Evolutionary conservation across 2,113 vertebrate species (phyloP), one percentile per base, ranked within the genome.

Genomic region (Rostratula benghalensis): DNA sequence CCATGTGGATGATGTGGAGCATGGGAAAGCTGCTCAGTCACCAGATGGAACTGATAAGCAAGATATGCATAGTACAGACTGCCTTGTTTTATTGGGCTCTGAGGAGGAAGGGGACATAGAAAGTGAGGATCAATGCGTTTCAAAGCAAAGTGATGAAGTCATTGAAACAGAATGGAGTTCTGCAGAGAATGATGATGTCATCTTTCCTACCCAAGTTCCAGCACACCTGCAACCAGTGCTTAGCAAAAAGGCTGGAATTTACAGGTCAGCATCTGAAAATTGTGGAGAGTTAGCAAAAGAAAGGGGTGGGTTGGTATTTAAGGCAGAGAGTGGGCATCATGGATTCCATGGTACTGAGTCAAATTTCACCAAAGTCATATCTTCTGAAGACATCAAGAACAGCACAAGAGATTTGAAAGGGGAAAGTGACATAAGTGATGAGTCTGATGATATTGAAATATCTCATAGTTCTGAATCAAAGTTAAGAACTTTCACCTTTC

Each of bases 371-470:
- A 60, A 59, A 56, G 74, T 59, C 57, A 8, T 27, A 51, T 53
- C 83, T 92, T 78, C 57, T 77, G 57, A 89, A 65, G 63, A 79
- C 7, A 35, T 51, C 10, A 83, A 50, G 57, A 96, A 89, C 39
- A 37, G 48, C 37, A 16, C 33, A 67, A 67, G 59, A 61, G 64
- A 95, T 87, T 59, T 94, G 88, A 96, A 97, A 92, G 89, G 37
- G 27, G 27, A 43, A 76, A 95, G 91, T 2, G 97, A 97, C 69
- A n/a, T 98, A 35, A 98, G 99, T 78, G 98, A 98, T 86, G 99
- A 99, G 82, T 99, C 99, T 25, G 99, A 99, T 86, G 98, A 99
- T 95, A 93, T 99, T 60, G 98, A 98, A 41, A 87, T 98, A 68
- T 80, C 73, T 21, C 31, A 35, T 63, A 84, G 76, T 53, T 91